Base-by-base conservation (phyloP, 2,797 vertebrate genomes). In the Cercopithecus hamlyni region DNA sequence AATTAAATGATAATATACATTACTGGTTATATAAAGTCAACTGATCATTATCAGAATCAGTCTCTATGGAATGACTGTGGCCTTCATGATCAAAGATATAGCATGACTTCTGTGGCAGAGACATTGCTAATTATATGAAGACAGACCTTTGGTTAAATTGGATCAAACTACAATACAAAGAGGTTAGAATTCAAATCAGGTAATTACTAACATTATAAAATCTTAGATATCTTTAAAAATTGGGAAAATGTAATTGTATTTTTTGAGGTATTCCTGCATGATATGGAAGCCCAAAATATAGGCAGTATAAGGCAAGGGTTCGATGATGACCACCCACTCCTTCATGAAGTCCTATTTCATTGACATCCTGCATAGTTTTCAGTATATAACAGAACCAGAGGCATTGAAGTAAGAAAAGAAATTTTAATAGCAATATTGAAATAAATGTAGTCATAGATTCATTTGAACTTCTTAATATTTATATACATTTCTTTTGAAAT, bases 391-490 rank as follows among this genome's bases (percentile, higher is more conserved):
- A 64, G 22, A 26, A 81, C 27, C 50, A 72, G 10, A 22, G 9
- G 15, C 39, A 5, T 22, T 58, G 15, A 79, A 76, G 12, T 24
- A 86, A 79, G 12, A 50, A 86, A 85, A 57, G 7, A n/a, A 64
- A 79, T 39, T 79, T 27, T 39, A 83, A 83, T 39, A 84, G n/a
- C 1, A 73, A 48, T 48, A 55, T 24, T 90, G 30, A 93, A 94
- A 79, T 77, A 73, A 73, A 45, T 12, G 13, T 89, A 48, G 14
- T 27, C 17, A 33, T 6, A 64, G 52, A 48, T 79, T 67, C 70
- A 86, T 77, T 86, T 70, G 13, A 30, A 57, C 79, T 84, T 91
- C 48, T 77, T 80, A 89, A 84, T 87, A 55, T 81, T 94, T 76
- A 43, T 67, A 50, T 45, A 87, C 75, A 22, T 61, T 92, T 5